Base-by-base conservation (phyloP, 2,888 invertebrate genomes). In the Tachina grossa region DNA sequence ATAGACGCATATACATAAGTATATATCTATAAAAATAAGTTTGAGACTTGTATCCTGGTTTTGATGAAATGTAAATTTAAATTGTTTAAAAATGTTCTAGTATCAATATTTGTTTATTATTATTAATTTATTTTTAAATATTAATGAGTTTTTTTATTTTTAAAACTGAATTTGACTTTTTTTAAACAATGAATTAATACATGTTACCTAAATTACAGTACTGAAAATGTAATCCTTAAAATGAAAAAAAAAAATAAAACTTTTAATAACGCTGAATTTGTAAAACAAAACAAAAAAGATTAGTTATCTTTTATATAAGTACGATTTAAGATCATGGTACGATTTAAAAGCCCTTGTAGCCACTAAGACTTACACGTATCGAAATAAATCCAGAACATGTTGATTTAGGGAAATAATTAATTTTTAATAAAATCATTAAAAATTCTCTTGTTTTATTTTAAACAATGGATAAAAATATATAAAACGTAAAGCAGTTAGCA, bases 371-470 rank as follows among this genome's bases (percentile, higher is more conserved):
- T 49, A 19, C 39, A 75, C n/a, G 31, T 51, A 53, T 63, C 10
- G 11, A 63, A 43, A 65, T n/a, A 53, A 53, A 55, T 63, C 16
- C 22, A 65, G 9, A 55, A 65, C 45, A 76, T 47, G 13, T 66
- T 77, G 39, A 77, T 77, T 66, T 77, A 77, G 76, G 76, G 76
- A 77, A 77, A 49, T 47, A 77, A 77, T 31, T 39, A 55, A 66
- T 76, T 77, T 77, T 77, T 66, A 77, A 77, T 77, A 66, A 77
- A 77, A 66, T 14, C 9, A 55, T 66, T 57, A 55, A 66, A 66
- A 66, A 22, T 2, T 45, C 6, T 6, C 5, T 39, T 76, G 65
- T 65, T 75, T 65, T 31, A 53, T 75, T 75, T 51, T 19, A 39
- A 19, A 4, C 19, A 45, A 9, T 16, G 13, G 47, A 31, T 31